A percentile compares a stretch with the other conserved stretches of the same genome.
These are phyloP conservation scores for Saccostrea echinata DNA, from an alignment of 1,140 invertebrate species.

Conservation along the genomic window DNA sequence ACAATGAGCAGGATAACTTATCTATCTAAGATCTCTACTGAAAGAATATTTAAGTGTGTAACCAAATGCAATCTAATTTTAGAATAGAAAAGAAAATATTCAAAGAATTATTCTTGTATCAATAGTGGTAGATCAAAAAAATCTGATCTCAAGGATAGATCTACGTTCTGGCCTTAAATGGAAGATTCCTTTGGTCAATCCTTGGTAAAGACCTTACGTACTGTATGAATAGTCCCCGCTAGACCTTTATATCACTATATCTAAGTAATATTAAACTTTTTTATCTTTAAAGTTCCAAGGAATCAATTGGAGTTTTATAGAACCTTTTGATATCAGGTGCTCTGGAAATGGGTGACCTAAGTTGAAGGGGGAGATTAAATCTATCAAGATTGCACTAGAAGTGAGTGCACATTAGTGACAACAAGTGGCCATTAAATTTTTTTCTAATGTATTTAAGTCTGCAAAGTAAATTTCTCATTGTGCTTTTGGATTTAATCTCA, in stretches of 20 bases:
- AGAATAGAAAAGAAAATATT: conserved; percentile 23
- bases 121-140: neutral
- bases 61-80: neutral
- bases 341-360: neutral
- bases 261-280: conserved; percentile 36
- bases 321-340: neutral
- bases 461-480: conserved; percentile 28
- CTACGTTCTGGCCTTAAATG: neutral
- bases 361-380: conserved; percentile 24
- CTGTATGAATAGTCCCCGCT: neutral
- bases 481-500: conserved; percentile 12
- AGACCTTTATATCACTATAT: conserved; percentile 29
- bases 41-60: neutral
- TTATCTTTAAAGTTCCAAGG: conserved; percentile 33
- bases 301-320: conserved; percentile 37
- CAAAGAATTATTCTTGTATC: neutral
- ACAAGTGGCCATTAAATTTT: neutral
- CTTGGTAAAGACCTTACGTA: conserved; percentile 9
- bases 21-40: neutral
- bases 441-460: neutral
- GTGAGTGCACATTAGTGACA: conserved; percentile 17
- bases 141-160: neutral
- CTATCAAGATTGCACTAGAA: neutral
- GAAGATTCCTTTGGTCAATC: conserved; percentile 10
- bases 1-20: neutral